These are phyloP conservation scores for Anhinga rufa DNA, from an alignment of 2,113 vertebrate genomes.

Conservation along the genomic window DNA sequence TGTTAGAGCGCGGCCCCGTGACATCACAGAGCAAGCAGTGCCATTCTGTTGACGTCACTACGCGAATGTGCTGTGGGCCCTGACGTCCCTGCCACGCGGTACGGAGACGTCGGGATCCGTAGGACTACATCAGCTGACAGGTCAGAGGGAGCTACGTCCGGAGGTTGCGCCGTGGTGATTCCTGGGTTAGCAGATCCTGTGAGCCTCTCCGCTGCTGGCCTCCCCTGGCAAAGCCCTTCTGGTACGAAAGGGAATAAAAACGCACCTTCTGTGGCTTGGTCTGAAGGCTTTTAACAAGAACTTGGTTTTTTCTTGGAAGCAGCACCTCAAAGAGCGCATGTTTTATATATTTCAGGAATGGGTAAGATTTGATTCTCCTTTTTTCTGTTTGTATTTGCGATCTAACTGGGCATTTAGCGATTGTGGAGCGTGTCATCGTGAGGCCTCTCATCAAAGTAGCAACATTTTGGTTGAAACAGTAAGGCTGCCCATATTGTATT, in stretches of 20 bases:
- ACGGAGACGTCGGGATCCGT: not conserved
- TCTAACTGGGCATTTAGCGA: not conserved
- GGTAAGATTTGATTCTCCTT: constrained; percentile 73
- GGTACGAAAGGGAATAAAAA: not conserved
- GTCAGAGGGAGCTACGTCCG: fast-evolving
- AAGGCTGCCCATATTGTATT: not conserved
- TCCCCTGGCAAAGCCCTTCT: not conserved
- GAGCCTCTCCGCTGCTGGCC: not conserved
- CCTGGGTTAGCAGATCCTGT: not conserved
- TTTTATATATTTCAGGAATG: constrained; percentile 98
- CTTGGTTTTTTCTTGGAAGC: constrained; percentile 98
- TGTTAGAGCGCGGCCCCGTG: not conserved
- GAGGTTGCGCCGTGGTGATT: fast-evolving
- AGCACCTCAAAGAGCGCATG: constrained; percentile 95
- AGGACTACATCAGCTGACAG: not conserved
- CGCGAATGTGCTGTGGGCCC: no score
- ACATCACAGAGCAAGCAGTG: not conserved
- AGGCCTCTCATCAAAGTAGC: not conserved
- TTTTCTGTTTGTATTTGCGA: not conserved
- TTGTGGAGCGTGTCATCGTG: not conserved
- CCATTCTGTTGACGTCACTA: fast-evolving
- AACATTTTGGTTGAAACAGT: not conserved
- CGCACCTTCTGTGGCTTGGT: no score
- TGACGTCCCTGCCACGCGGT: not conserved
- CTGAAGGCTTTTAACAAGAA: constrained; percentile 76